Percentiles rank a stretch among this genome's conserved stretches.
phyloP scores from a whole-genome alignment of 2,888 invertebrate species.

The Drosophila buzzatii region DNA sequence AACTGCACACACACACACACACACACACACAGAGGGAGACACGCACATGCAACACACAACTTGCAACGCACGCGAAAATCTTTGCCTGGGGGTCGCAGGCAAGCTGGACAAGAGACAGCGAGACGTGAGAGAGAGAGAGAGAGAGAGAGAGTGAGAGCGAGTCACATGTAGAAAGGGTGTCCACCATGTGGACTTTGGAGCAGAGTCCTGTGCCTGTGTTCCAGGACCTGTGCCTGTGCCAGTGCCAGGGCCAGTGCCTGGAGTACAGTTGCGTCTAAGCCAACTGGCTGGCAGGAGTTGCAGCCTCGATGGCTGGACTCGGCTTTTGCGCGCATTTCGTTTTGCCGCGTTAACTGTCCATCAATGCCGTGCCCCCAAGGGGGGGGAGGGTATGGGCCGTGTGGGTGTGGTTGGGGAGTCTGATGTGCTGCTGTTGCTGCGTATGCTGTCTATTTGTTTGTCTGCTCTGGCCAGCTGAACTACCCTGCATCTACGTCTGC shows the following conservation, averaged over 20 bases:
- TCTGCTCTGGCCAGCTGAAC: slow-evolving; percentile 45
- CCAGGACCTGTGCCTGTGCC: slow-evolving; percentile 7
- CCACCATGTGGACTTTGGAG: slow-evolving; percentile 42
- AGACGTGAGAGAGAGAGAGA: background rate
- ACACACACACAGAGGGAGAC: slow-evolving; percentile 19
- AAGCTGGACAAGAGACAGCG: slow-evolving; percentile 36
- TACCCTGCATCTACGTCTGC: slow-evolving; percentile 47
- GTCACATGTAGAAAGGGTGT: background rate
- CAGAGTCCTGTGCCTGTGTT: slow-evolving; percentile 13
- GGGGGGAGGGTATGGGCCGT: slow-evolving; percentile 28
- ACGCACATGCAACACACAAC: slow-evolving; percentile 47
- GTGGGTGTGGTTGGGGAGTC: background rate
- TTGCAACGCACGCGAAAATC: slow-evolving; percentile 81
- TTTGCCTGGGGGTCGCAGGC: slow-evolving; percentile 62
- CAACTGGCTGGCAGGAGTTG: slow-evolving; percentile 52
- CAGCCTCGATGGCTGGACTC: slow-evolving; percentile 18
- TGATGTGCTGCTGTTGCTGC: slow-evolving; percentile 3
- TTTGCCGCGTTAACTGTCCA: slow-evolving; percentile 81
- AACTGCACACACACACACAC: slow-evolving; percentile 59
- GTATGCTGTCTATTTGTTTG: slow-evolving; percentile 61
- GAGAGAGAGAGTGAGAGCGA: background rate
- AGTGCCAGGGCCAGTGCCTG: slow-evolving; percentile 1
- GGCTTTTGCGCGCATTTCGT: slow-evolving; percentile 77
- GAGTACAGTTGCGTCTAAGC: slow-evolving; percentile 80
- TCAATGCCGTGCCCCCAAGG: slow-evolving; percentile 67